These are phyloP conservation scores for Tetropium fuscum DNA, from an alignment of 2,888 invertebrate species.

Conservation along the genomic window DNA sequence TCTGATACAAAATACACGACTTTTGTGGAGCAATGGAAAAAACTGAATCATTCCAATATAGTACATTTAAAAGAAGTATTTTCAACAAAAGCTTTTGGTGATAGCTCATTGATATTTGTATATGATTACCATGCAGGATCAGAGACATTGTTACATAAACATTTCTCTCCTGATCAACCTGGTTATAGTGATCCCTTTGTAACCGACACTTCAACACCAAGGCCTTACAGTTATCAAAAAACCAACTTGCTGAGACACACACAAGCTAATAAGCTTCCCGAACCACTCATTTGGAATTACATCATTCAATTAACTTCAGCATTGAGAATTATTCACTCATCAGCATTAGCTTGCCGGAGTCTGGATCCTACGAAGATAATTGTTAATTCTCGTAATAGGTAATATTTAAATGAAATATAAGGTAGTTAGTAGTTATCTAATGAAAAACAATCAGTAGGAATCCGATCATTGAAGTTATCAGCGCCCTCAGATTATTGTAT, in stretches of 20 bases:
- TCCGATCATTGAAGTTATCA: too few relatives aligned
- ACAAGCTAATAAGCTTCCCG: slow-evolving; percentile 80
- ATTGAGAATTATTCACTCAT: slow-evolving; percentile 88
- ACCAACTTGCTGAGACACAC: slow-evolving; percentile 84
- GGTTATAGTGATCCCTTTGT: slow-evolving; percentile 85
- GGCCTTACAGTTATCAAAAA: slow-evolving; percentile 86
- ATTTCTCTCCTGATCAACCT: slow-evolving; percentile 76
- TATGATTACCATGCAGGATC: slow-evolving; percentile 96
- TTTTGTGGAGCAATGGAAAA: slow-evolving; percentile 94
- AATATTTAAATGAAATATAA: slow-evolving; percentile 24
- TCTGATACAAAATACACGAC: slow-evolving; percentile 87
- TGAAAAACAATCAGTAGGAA: too few relatives aligned
- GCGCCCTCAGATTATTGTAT: too few relatives aligned
- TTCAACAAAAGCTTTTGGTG: slow-evolving; percentile 95
- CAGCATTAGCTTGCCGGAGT: slow-evolving; percentile 80
- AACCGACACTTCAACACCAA: slow-evolving; percentile 82
- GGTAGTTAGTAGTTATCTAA: too few relatives aligned
- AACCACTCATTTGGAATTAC: slow-evolving; percentile 94
- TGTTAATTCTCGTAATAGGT: slow-evolving; percentile 61
- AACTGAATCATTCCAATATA: slow-evolving; percentile 94
- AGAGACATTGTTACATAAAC: slow-evolving; percentile 87
- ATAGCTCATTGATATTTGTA: slow-evolving; percentile 95
- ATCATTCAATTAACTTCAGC: slow-evolving; percentile 96
- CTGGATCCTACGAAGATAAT: slow-evolving; percentile 95
- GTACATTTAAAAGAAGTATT: slow-evolving; percentile 93